Evolutionary conservation across 1,140 invertebrate species (phyloP), one percentile per base, ranked within the genome.

Genomic region (Formica exsecta): DNA sequence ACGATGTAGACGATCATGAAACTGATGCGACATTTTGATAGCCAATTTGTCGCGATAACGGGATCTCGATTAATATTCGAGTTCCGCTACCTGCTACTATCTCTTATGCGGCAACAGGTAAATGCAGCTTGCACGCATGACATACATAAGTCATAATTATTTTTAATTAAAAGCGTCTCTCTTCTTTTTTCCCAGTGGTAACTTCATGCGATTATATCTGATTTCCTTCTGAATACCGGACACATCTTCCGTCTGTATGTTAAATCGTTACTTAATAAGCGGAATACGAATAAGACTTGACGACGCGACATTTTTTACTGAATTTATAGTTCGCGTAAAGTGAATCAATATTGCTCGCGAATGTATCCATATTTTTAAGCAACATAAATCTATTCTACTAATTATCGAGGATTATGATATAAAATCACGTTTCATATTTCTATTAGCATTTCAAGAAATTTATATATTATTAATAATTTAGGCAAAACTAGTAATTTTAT

Each of bases 41-140:
- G 85, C 74, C 77, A 87, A 90, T 87, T 89, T 85, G 76, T 85
- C 70, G 79, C 59, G 68, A 87, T 87, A 80, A 36, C 44, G 70
- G 41, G 48, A 62, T 59, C 25, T 73, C 73, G 74, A 81, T 91
- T 83, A 89, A 90, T 89, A 90, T 91, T 89, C 85, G 84, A 89
- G 87, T 90, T 87, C 66, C 65, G 51, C 38, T 61, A 48, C 41
- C 71, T 54, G 54, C 77, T 81, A 61, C 29, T 44, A 32, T 84
- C 25, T 64, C 62, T 85, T 48, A 77, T 16, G 59, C 80, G 22
- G 83, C 29, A 22, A 41, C 51, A 66, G 29, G 75, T 86, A 86
- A 64, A 44, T 36, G 48, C 51, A 87, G 64, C 70, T 86, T 87
- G 85, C 81, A 87, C 22, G 22, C 22, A 22, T 32, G 61, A 61